A percentile compares a stretch with the other conserved stretches of the same genome.
Conservation (phyloP, 2,797 vertebrate genomes). For the Hyperoplus immaculatus region DNA sequence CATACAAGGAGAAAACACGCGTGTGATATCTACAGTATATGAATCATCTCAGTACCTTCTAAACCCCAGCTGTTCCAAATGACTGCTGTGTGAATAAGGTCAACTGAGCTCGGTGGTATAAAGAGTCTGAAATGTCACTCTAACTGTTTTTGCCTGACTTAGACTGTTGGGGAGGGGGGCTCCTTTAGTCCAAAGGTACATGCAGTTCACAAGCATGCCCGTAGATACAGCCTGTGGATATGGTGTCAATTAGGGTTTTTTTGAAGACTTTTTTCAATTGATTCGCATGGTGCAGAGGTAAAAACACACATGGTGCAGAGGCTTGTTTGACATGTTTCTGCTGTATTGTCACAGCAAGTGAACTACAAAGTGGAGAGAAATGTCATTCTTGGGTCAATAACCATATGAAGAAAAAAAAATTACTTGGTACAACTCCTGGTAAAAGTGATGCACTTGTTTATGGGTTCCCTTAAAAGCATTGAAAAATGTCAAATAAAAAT, state of each 20-base stretch:
- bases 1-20: slow-evolving; percentile 1
- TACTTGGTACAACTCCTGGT: not conserved
- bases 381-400: slow-evolving; percentile 30
- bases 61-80: slow-evolving; percentile 50
- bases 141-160: slow-evolving; percentile 60
- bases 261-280: slow-evolving; percentile 68
- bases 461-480: not conserved
- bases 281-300: slow-evolving; percentile 56
- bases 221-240: slow-evolving; percentile 70
- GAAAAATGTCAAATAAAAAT: not conserved
- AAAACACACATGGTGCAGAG: slow-evolving; percentile 39
- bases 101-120: slow-evolving; percentile 51
- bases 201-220: slow-evolving; percentile 61
- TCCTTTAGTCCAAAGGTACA: slow-evolving; percentile 57
- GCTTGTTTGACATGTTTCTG: slow-evolving; percentile 61
- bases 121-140: slow-evolving; percentile 67
- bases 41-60: slow-evolving; percentile 28
- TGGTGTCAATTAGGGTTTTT: slow-evolving; percentile 64
- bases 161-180: slow-evolving; percentile 53
- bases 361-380: slow-evolving; percentile 31
- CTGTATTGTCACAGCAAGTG: slow-evolving; percentile 47
- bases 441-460: not conserved
- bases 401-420: not conserved
- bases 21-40: slow-evolving; percentile 13
- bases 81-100: slow-evolving; percentile 62